These are phyloP conservation scores for Bombus fervidus DNA, from an alignment of 1,140 invertebrate species.

Conservation along the genomic window DNA sequence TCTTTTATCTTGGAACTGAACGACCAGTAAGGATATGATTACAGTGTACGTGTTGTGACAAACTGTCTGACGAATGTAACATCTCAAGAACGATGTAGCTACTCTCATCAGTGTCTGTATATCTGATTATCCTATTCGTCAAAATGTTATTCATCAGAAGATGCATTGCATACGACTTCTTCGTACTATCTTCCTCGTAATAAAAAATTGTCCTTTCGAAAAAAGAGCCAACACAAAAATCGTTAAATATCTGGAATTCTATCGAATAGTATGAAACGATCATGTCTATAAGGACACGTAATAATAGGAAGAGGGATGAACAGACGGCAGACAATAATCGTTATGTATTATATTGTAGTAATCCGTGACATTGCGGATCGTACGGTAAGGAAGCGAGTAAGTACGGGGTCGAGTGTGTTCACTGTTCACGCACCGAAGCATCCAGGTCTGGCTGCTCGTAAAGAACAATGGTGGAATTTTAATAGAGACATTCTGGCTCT, in stretches of 20 bases:
- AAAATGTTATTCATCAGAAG: too few species aligned
- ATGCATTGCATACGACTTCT: too few species aligned
- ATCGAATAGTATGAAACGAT: background rate
- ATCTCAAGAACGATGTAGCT: too few species aligned
- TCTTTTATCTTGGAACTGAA: too few species aligned
- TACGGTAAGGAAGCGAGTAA: slow-evolving; percentile 47
- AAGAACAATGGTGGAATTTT: slow-evolving; percentile 53
- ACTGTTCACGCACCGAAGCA: slow-evolving; percentile 42
- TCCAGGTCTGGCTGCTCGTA: slow-evolving; percentile 30
- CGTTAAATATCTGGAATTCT: slow-evolving; percentile 4
- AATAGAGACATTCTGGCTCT: slow-evolving; percentile 47
- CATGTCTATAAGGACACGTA: background rate
- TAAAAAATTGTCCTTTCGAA: background rate
- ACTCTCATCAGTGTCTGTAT: too few species aligned
- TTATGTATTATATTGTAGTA: slow-evolving; percentile 55
- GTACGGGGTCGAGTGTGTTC: background rate
- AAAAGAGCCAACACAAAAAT: background rate
- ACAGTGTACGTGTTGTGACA: too few species aligned
- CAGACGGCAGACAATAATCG: slow-evolving; percentile 10
- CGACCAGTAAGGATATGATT: too few species aligned
- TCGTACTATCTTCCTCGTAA: background rate
- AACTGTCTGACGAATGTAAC: too few species aligned
- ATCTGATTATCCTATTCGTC: too few species aligned
- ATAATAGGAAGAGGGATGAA: slow-evolving; percentile 45
- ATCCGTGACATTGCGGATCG: slow-evolving; percentile 16